phyloP scores from a whole-genome alignment of 35 echinoderm and acorn worm genomes.

The Diadema setosum region DNA sequence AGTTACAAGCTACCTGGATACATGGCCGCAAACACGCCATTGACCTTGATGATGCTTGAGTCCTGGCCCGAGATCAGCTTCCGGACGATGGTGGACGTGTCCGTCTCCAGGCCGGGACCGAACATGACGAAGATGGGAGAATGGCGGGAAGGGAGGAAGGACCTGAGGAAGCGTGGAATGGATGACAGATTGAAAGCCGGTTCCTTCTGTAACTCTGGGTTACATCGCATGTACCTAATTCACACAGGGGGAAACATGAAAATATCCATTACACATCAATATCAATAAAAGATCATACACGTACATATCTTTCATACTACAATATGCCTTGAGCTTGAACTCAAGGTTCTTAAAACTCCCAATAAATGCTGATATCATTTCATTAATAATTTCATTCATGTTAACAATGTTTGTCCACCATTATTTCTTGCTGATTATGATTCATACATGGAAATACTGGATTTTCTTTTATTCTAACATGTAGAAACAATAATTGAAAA shows the following conservation, averaged over 20 bases:
- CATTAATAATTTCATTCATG: too few relatives aligned
- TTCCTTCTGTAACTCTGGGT: constrained; percentile 55
- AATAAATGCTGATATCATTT: too few relatives aligned
- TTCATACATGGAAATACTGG: too few relatives aligned
- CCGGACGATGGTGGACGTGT: constrained; percentile 50
- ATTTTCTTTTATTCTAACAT: too few relatives aligned
- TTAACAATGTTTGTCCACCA: too few relatives aligned
- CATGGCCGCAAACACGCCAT: constrained; percentile 69
- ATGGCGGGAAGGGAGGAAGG: constrained; percentile 50
- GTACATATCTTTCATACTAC: not conserved
- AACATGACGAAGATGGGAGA: constrained; percentile 84
- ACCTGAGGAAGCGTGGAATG: constrained; percentile 70
- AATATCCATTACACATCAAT: not conserved
- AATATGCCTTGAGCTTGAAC: not conserved
- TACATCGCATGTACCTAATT: constrained; percentile 86
- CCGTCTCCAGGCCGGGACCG: constrained; percentile 86
- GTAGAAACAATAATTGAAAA: too few relatives aligned
- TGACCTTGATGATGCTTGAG: constrained; percentile 43
- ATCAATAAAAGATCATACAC: not conserved
- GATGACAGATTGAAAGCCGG: constrained; percentile 37
- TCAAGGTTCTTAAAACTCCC: too few relatives aligned
- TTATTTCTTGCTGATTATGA: too few relatives aligned
- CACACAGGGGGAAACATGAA: not conserved
- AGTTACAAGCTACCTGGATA: constrained; percentile 72
- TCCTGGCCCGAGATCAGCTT: constrained; percentile 49